A percentile compares a stretch with the other conserved stretches of the same genome.
These are phyloP conservation scores for Scomber scombrus DNA, from an alignment of 2,113 vertebrate genomes.

Conservation along the genomic window DNA sequence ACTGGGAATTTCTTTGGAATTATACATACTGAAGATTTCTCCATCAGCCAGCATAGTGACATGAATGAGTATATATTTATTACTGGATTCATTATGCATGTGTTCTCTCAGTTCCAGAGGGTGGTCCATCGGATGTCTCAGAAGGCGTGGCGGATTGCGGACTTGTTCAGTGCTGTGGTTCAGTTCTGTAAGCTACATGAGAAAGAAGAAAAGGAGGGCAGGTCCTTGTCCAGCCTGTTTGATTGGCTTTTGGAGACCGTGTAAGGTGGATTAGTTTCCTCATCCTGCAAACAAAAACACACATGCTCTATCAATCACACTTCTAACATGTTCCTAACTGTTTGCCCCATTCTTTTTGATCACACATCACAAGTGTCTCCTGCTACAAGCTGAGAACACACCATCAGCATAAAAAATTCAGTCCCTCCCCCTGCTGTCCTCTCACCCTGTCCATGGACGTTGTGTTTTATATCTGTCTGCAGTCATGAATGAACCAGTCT, in stretches of 20 bases:
- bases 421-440: background rate
- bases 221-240: constrained; percentile 87
- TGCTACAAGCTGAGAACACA: constrained; percentile 44
- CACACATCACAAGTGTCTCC: constrained; percentile 38
- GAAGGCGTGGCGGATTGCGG: constrained; percentile 94
- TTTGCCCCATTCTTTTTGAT: constrained; percentile 17
- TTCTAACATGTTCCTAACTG: constrained; percentile 7
- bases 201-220: constrained; percentile 81
- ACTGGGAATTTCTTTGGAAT: background rate
- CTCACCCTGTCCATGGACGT: constrained; percentile 26
- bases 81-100: background rate
- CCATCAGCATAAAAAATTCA: constrained; percentile 27
- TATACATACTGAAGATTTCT: too few species aligned
- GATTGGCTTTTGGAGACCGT: constrained; percentile 94
- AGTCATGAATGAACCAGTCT: constrained; percentile 50
- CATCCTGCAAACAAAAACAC: constrained; percentile 31
- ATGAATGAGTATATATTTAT: background rate
- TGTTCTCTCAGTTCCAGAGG: constrained; percentile 89
- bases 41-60: background rate
- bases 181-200: constrained; percentile 90
- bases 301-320: constrained; percentile 23
- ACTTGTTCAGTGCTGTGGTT: constrained; percentile 92
- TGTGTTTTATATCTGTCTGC: constrained; percentile 9
- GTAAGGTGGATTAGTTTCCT: constrained; percentile 69
- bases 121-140: constrained; percentile 91